phyloP scores from a whole-genome alignment of 2,113 vertebrate genomes.

The Theropithecus gelada region DNA sequence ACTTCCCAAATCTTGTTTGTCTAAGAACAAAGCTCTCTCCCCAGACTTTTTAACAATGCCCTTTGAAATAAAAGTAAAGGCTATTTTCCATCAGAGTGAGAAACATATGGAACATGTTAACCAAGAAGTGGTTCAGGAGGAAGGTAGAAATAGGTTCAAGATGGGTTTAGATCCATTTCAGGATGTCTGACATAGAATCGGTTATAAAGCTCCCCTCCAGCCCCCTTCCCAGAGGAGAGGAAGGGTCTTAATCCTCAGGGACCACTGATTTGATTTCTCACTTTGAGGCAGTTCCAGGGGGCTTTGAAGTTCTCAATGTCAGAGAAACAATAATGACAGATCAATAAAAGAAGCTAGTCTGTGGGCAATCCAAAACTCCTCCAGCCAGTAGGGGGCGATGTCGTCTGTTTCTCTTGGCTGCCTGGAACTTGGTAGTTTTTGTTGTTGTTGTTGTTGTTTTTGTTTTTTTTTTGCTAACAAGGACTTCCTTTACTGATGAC shows the following conservation, averaged over 20 bases:
- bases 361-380: neutral
- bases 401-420: neutral
- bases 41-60: constrained; percentile 27
- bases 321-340: neutral
- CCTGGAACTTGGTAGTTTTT: neutral
- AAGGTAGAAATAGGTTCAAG: constrained; percentile 77
- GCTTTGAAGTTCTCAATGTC: constrained; percentile 54
- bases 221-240: neutral
- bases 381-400: constrained; percentile 67
- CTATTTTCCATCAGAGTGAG: constrained; percentile 40
- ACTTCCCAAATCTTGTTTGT: neutral
- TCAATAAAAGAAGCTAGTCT: neutral
- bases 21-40: constrained; percentile 55
- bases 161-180: constrained; percentile 60
- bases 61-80: constrained; percentile 71
- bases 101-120: constrained; percentile 70
- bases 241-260: constrained; percentile 7
- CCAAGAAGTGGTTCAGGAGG: constrained; percentile 33
- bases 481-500: neutral
- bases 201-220: neutral
- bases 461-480: neutral
- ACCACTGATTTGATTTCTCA: constrained; percentile 29
- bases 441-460: neutral
- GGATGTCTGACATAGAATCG: constrained; percentile 7
- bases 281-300: constrained; percentile 52